Conservation (phyloP, 2,888 invertebrate species). For the Neocrepidodera transversa region DNA sequence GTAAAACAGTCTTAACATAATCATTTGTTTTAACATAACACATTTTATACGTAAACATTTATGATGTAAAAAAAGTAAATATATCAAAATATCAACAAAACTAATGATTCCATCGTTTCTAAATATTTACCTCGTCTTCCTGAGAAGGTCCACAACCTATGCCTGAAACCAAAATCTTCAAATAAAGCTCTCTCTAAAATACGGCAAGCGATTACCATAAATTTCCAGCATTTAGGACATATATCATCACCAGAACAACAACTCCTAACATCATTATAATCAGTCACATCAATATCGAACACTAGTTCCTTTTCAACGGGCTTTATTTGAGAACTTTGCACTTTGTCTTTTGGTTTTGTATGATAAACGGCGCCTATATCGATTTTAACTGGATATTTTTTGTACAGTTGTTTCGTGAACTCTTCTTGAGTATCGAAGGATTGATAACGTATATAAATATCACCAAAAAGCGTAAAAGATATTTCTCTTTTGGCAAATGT, state of each 20-base stretch:
- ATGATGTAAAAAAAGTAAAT: no score
- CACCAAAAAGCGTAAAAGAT: slow-evolving; percentile 92
- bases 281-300: slow-evolving; percentile 99
- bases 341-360: slow-evolving; percentile 61
- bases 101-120: no score
- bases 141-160: slow-evolving; percentile 97
- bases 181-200: slow-evolving; percentile 85
- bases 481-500: slow-evolving; percentile 82
- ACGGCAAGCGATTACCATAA: slow-evolving; percentile 92
- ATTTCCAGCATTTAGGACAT: slow-evolving; percentile 96
- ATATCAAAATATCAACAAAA: no score
- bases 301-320: slow-evolving; percentile 84
- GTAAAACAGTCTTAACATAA: no score
- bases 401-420: slow-evolving; percentile 80
- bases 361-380: slow-evolving; percentile 95
- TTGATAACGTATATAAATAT: slow-evolving; percentile 90
- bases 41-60: no score
- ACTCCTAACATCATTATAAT: slow-evolving; percentile 95
- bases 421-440: slow-evolving; percentile 83
- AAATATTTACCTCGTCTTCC: slow-evolving; percentile 94
- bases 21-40: no score
- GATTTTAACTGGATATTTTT: slow-evolving; percentile 87
- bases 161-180: slow-evolving; percentile 96
- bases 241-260: slow-evolving; percentile 92
- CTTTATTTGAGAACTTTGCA: slow-evolving; percentile 51